These are phyloP conservation scores for Spicauda simplicius DNA, from an alignment of 2,888 invertebrate species.

Conservation along the genomic window DNA sequence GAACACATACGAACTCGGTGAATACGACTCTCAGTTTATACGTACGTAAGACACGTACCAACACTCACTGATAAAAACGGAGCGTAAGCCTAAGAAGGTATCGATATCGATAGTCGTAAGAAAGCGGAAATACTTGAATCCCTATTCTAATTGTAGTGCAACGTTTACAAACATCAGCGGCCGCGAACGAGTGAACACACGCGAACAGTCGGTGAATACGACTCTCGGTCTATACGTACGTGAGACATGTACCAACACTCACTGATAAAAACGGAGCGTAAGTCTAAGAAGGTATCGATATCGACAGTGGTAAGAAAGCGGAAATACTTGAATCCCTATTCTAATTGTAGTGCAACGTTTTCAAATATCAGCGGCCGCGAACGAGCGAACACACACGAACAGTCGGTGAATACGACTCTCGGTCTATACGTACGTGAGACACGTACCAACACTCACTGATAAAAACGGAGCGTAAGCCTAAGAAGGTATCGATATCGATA, in stretches of 20 bases:
- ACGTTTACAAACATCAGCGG: conserved; percentile 72
- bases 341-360: conserved; percentile 65
- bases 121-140: conserved; percentile 49
- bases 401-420: conserved; percentile 59
- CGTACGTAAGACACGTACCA: conserved; percentile 10
- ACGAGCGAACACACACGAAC: conserved; percentile 59
- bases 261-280: neutral
- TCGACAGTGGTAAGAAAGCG: conserved; percentile 45
- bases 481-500: neutral
- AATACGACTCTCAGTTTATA: conserved; percentile 57
- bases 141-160: conserved; percentile 63
- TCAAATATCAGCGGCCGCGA: conserved; percentile 70
- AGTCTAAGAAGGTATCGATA: too few species aligned
- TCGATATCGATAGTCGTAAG: conserved; percentile 28
- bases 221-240: conserved; percentile 50
- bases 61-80: neutral
- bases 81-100: too few species aligned
- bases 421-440: conserved; percentile 41
- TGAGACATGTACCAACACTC: conserved; percentile 6
- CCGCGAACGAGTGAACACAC: conserved; percentile 65
- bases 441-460: neutral
- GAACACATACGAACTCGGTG: conserved; percentile 55
- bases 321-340: conserved; percentile 52
- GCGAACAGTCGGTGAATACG: conserved; percentile 54
- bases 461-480: neutral